Evolutionary conservation across 1,140 invertebrate genomes (phyloP), one percentile per base, ranked within the genome.

Genomic region (Sipha flava): DNA sequence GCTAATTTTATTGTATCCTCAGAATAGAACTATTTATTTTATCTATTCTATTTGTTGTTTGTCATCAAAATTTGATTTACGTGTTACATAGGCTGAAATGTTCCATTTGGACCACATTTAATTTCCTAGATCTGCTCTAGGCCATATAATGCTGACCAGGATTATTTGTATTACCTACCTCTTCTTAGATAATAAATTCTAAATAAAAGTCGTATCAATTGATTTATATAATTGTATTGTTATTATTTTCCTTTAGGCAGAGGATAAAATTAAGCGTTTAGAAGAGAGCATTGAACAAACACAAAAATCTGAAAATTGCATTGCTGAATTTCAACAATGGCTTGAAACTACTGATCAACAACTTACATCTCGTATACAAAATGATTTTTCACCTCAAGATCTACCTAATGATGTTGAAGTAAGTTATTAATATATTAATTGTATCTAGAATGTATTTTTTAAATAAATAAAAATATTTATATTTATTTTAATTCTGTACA

Each of bases 331-430:
- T 85, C 91, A 93, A 83, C 89, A 92, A 64, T 94, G 93, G 90
- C 88, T 95, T 83, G 89, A 87, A 66, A 89, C 91, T 84, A 88
- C 92, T 82, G 90, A 92, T 83, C 87, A 88, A 73, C 87, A 91
- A 84, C 87, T 94, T 84, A 90, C 91, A 84, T 90, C 91, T 83
- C 88, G 91, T 82, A 87, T 93, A 83, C 90, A 93, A 84, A 91
- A 92, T 84, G 93, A 94, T 85, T 88, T 94, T 57, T 90, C 92
- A 80, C 91, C 92, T 82, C 90, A 92, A 84, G 92, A 94, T 87
- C 87, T 94, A 82, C 92, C 92, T 26, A 90, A 94, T 82, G 92
- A 94, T 85, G 90, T 91, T 84, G 90, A 93, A 88, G 93, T 93
- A 84, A 84, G 86, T 86, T 80, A 2, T 9, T 49, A 21, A 23